These are phyloP conservation scores for Brachionus calyciflorus DNA, from an alignment of 1,140 invertebrate genomes.

Conservation along the genomic window DNA sequence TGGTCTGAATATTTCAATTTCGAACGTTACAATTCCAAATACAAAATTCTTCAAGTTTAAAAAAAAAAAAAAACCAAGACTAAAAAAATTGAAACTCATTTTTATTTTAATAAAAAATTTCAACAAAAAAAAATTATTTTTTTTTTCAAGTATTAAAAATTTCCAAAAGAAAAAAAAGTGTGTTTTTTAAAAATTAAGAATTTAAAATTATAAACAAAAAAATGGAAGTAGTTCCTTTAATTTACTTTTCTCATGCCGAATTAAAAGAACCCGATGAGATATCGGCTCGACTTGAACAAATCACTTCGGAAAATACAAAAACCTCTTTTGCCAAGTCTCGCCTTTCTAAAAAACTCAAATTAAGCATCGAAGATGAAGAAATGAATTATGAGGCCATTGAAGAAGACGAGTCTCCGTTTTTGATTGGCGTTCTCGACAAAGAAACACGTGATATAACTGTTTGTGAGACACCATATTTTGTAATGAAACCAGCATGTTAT, in stretches of 20 bases:
- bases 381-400: conserved; percentile 44
- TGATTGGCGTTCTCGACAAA: conserved; percentile 26
- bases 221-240: conserved; percentile 13
- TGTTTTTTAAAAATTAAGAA: no score
- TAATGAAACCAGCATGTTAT: conserved; percentile 45
- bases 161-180: no score
- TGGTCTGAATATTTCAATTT: conserved; percentile 64
- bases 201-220: no score
- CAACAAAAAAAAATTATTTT: neutral
- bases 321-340: neutral
- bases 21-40: neutral
- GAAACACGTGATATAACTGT: neutral
- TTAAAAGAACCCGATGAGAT: neutral
- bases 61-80: no score
- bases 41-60: conserved; percentile 23
- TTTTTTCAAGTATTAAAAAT: neutral
- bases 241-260: conserved; percentile 39
- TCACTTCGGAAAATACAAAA: neutral
- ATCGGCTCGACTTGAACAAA: neutral
- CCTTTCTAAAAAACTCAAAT: neutral
- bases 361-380: conserved; percentile 7
- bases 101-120: no score
- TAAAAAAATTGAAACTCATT: no score
- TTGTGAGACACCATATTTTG: conserved; percentile 22
- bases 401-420: conserved; percentile 16